A percentile compares a stretch with the other conserved stretches of the same genome.
These are phyloP conservation scores for Petromus typicus DNA, from an alignment of 2,113 vertebrate species.

Conservation along the genomic window DNA sequence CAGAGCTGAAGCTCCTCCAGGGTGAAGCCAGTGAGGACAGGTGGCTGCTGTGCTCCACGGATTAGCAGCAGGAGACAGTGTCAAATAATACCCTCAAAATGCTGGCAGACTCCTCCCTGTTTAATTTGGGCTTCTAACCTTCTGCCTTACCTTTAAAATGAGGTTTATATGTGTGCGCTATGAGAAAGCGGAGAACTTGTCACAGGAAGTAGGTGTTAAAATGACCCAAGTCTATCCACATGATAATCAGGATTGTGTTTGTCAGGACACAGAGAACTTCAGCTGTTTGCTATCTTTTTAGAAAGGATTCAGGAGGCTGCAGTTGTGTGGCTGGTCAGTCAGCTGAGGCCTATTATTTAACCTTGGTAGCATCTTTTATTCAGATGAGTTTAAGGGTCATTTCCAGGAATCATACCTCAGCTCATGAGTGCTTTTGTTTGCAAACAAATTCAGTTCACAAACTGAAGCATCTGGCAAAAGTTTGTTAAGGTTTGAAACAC, in stretches of 20 bases:
- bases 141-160: background rate
- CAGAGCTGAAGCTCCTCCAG: background rate
- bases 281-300: slow-evolving; percentile 18
- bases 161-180: background rate
- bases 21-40: background rate
- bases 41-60: background rate
- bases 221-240: background rate
- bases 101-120: background rate
- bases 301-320: background rate
- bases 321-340: background rate
- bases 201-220: background rate
- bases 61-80: background rate
- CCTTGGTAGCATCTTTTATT: background rate
- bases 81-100: background rate
- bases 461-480: background rate
- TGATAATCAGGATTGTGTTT: background rate
- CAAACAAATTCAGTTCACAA: background rate
- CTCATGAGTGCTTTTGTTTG: background rate
- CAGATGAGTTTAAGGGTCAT: slow-evolving; percentile 17
- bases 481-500: background rate
- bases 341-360: slow-evolving; percentile 4
- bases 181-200: background rate
- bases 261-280: background rate
- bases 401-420: background rate
- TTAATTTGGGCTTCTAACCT: background rate